Base-by-base conservation (phyloP, 2,888 invertebrate species). In the Tupiocoris notatus region DNA sequence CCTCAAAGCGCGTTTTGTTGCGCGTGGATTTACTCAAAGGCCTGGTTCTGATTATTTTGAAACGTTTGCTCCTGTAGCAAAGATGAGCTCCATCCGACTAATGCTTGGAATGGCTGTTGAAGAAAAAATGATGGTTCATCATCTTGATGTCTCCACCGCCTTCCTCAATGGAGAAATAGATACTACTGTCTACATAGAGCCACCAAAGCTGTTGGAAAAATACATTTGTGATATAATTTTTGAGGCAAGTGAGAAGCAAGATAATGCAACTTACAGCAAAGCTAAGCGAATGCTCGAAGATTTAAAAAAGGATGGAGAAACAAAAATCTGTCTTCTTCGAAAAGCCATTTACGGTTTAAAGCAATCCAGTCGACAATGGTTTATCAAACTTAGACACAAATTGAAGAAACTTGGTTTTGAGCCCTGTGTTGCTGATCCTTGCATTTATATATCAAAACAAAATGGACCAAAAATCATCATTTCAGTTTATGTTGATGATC, bases 61-160 rank as follows among this genome's bases (percentile, higher is more conserved):
- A 18, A 68, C 68, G 2, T 68, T 68, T 57, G 63, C 74, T 20
- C 74, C 74, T 17, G 74, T 74, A 6, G 74, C 64, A 6, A 74
- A 74, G 64, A 21, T 63, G 39, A 63, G 63, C 9, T 25, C 76
- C 18, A 71, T 78, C 17, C 58, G 78, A 39, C 18, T 68, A 17
- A 21, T 78, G 23, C 17, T 78, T 17, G 67, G 67, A 62, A 62
- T 61, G 59, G 75, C 76, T n/a, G 75, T 39, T 24, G 76, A 39
- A 61, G 64, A 76, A 25, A 57, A 66, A 17, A 66, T 71, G 71
- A 22, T 18, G 16, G 7, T 73, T 1, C 67, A 65, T 20, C 76
- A 78, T 54, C 54, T 71, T 16, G 78, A 78, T 39, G 76, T 78
- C 23, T 70, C 76, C 59, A 66, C 78, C 21, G 77, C 75, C 1